Evolutionary conservation across 2,888 invertebrate species (phyloP).

Genomic region (Gisinianus flammeolus): DNA sequence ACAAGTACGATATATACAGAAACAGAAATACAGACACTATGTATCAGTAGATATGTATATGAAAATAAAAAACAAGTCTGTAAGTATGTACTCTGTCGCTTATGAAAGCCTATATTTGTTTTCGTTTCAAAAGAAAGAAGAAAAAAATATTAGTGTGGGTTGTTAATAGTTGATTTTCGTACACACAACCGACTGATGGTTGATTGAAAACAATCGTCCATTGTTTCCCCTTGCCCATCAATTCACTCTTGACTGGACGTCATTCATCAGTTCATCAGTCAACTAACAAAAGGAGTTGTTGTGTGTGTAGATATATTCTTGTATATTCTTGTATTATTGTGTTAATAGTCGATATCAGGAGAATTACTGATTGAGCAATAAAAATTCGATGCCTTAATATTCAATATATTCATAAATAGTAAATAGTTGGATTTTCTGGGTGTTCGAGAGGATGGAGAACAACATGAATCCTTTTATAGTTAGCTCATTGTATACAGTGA

Average conservation of each 20-base stretch:
- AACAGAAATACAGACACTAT: no score
- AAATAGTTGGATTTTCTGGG: neutral
- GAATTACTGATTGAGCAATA: slow-evolving; percentile 16
- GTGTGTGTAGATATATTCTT: neutral
- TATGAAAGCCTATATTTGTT: slow-evolving; percentile 2
- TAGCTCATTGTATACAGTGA: neutral
- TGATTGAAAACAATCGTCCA: slow-evolving; percentile 3
- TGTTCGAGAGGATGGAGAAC: neutral
- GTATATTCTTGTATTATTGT: neutral
- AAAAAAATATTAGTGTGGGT: neutral
- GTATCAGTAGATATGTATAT: no score
- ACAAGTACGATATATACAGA: no score
- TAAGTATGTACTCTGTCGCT: no score
- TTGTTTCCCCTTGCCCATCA: slow-evolving; percentile 13
- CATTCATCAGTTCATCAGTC: neutral
- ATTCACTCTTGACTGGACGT: neutral
- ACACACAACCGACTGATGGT: no score
- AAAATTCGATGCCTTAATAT: slow-evolving; percentile 12
- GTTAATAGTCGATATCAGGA: neutral
- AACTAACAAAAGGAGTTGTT: neutral
- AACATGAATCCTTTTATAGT: neutral
- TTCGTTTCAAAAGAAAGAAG: no score
- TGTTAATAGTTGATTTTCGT: no score
- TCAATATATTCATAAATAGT: slow-evolving; percentile 10
- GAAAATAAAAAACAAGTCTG: no score